Evolutionary conservation across 2,113 vertebrate species (phyloP).

Genomic region (Odontesthes bonariensis): DNA sequence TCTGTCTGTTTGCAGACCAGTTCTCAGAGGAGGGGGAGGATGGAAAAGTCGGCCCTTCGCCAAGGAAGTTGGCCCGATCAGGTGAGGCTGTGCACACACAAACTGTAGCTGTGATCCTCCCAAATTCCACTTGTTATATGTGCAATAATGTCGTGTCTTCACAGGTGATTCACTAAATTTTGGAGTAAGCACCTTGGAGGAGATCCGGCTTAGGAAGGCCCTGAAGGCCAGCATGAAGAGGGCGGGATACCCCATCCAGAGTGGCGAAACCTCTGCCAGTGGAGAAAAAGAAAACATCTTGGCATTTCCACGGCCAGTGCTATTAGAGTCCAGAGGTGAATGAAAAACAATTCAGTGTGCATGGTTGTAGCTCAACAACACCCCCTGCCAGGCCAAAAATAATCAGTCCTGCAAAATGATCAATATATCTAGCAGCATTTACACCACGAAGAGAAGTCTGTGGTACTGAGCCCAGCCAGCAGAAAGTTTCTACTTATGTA

Average conservation of each 20-base stretch:
- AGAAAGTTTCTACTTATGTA: too few relatives aligned
- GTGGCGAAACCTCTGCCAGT: conserved; percentile 45
- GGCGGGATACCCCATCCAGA: conserved; percentile 78
- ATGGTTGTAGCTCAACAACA: too few relatives aligned
- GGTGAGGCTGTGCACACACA: conserved; percentile 71
- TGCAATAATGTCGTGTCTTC: not conserved
- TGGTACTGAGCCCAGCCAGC: too few relatives aligned
- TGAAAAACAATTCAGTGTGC: not conserved
- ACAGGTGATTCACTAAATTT: conserved; percentile 89
- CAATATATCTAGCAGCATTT: too few relatives aligned
- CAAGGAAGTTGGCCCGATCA: conserved; percentile 84
- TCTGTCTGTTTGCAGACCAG: conserved; percentile 85
- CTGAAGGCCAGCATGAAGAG: conserved; percentile 89
- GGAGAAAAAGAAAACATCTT: conserved; percentile 88
- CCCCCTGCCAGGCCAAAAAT: too few relatives aligned
- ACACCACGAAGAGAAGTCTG: too few relatives aligned
- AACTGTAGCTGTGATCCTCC: not conserved
- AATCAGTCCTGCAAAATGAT: too few relatives aligned
- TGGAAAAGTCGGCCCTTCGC: conserved; percentile 70
- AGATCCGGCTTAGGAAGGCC: conserved; percentile 90
- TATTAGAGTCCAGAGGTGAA: conserved; percentile 79
- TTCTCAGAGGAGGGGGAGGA: conserved; percentile 97
- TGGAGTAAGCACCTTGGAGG: conserved; percentile 93
- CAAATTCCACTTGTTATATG: not conserved
- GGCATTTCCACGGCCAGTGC: conserved; percentile 77